Percentiles rank a stretch among this genome's conserved stretches.
These are phyloP conservation scores for Tetragonula carbonaria DNA, from an alignment of 2,888 invertebrate species.

Conservation along the genomic window DNA sequence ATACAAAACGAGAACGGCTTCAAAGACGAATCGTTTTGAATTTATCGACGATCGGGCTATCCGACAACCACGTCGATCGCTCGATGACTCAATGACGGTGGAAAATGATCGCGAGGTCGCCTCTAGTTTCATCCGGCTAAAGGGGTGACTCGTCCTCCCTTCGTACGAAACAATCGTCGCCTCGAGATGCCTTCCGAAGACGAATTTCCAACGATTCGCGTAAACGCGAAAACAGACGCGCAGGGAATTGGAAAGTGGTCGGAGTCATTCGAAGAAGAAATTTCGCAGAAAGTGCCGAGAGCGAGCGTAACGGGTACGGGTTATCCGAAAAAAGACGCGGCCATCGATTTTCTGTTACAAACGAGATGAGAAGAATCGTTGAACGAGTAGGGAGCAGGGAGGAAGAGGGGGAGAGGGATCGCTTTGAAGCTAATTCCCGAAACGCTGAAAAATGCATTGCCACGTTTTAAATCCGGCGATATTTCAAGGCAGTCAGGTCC, in stretches of 20 bases:
- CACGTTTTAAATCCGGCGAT: constrained; percentile 29
- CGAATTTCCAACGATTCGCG: neutral
- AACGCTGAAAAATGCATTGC: constrained; percentile 33
- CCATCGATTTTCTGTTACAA: neutral
- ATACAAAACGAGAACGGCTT: constrained; percentile 68
- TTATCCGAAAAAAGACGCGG: neutral
- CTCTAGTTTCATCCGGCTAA: neutral
- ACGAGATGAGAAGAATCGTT: neutral
- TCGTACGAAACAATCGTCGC: neutral
- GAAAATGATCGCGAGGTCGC: neutral
- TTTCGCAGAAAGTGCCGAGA: neutral
- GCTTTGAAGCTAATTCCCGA: constrained; percentile 27
- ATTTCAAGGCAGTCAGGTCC: constrained; percentile 19
- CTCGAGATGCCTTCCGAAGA: neutral
- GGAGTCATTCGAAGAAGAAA: neutral
- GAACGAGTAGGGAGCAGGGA: neutral
- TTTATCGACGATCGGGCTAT: constrained; percentile 51
- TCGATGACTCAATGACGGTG: neutral
- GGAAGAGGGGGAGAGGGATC: neutral
- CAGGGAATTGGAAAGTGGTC: neutral
- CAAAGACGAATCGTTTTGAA: constrained; percentile 55
- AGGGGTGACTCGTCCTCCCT: neutral
- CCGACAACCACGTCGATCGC: too few species aligned
- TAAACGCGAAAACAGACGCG: neutral
- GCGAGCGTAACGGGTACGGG: neutral